These are phyloP conservation scores for Cerceris rybyensis DNA, from an alignment of 2,888 invertebrate species.

Conservation along the genomic window DNA sequence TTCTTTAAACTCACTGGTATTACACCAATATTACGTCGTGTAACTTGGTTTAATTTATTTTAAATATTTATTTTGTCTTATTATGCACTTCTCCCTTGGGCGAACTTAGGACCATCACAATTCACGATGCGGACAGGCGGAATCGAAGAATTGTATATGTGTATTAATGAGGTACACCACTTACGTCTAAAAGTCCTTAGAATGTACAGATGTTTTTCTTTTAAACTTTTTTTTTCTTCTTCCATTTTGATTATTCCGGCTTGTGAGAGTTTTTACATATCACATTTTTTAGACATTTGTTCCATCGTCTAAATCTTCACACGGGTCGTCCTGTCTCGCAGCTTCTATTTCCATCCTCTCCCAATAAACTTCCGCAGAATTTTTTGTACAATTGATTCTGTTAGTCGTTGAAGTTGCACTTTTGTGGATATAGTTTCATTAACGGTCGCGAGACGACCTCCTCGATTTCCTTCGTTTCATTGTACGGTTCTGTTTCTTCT, in stretches of 20 bases:
- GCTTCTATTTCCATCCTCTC: not conserved
- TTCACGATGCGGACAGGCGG: slow-evolving; percentile 56
- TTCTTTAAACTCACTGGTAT: slow-evolving; percentile 74
- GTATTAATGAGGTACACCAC: slow-evolving; percentile 54
- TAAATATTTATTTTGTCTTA: slow-evolving; percentile 69
- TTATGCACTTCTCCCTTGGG: slow-evolving; percentile 78
- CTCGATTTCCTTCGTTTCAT: too few relatives aligned
- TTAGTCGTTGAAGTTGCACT: slow-evolving; percentile 41
- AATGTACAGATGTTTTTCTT: slow-evolving; percentile 52
- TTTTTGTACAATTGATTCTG: slow-evolving; percentile 52
- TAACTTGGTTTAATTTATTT: slow-evolving; percentile 66
- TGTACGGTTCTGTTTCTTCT: not conserved
- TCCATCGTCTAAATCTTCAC: slow-evolving; percentile 38
- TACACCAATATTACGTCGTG: slow-evolving; percentile 61
- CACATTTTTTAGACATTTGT: slow-evolving; percentile 68
- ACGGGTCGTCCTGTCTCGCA: slow-evolving; percentile 31
- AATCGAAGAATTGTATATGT: slow-evolving; percentile 52
- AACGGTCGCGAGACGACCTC: slow-evolving; percentile 3
- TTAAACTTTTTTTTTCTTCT: slow-evolving; percentile 10
- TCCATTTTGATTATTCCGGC: slow-evolving; percentile 65
- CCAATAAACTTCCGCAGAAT: not conserved
- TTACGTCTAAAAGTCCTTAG: slow-evolving; percentile 55
- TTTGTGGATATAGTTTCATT: slow-evolving; percentile 6
- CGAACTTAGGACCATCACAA: slow-evolving; percentile 77
- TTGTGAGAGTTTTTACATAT: slow-evolving; percentile 62